Evolutionary conservation across 2,113 vertebrate genomes (phyloP).

Genomic region (Synodontis membranacea): DNA sequence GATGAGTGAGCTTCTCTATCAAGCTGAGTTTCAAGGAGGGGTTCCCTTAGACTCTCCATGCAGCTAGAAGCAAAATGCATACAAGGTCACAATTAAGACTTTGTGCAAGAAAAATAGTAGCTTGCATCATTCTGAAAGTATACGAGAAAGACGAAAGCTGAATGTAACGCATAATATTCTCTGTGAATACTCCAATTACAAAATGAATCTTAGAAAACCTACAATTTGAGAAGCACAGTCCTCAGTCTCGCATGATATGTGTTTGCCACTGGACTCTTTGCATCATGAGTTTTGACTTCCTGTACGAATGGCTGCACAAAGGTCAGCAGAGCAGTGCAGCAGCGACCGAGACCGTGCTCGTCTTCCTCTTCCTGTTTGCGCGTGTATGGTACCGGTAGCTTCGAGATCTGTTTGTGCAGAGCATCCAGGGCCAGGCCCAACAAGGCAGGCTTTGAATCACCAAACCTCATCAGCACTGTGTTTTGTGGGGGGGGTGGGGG

Average conservation of each 20-base stretch:
- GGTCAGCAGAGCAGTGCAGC: slow-evolving; percentile 77
- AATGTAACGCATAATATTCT: background rate
- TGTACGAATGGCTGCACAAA: slow-evolving; percentile 83
- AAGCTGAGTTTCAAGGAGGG: slow-evolving; percentile 82
- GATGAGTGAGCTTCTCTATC: slow-evolving; percentile 66
- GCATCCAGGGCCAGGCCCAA: slow-evolving; percentile 80
- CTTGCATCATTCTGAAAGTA: background rate
- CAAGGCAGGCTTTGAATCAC: slow-evolving; percentile 75
- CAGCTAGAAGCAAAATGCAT: slow-evolving; percentile 71
- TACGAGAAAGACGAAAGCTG: background rate
- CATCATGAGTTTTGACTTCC: slow-evolving; percentile 70
- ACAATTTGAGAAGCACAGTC: slow-evolving; percentile 88
- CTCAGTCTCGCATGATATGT: slow-evolving; percentile 72
- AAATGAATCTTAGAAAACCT: slow-evolving; percentile 63
- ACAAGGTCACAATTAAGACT: background rate
- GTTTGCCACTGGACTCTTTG: slow-evolving; percentile 50
- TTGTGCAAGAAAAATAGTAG: background rate
- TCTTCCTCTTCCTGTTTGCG: slow-evolving; percentile 82
- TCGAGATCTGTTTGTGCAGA: slow-evolving; percentile 81
- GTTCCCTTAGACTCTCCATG: slow-evolving; percentile 85
- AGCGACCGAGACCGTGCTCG: slow-evolving; percentile 77
- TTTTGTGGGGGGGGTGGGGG: background rate
- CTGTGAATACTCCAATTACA: background rate
- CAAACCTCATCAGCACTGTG: slow-evolving; percentile 82
- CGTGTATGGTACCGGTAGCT: slow-evolving; percentile 88